A percentile compares a stretch with the other conserved stretches of the same genome.
Evolutionary conservation across 2,113 vertebrate genomes (phyloP).

Genomic region (Odontophorus gujanensis): DNA sequence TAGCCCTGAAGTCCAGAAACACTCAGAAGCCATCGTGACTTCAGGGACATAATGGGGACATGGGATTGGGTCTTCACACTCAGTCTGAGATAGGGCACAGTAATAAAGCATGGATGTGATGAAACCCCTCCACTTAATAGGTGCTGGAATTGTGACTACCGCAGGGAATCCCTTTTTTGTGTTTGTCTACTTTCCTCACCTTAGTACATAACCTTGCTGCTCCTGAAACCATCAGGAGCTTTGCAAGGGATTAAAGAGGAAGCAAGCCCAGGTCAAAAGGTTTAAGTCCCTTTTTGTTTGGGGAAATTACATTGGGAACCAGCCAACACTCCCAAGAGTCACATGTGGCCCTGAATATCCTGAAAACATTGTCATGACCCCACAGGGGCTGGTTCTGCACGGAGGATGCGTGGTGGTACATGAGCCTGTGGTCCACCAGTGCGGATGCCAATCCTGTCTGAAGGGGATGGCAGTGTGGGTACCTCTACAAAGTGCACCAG

Average conservation of each 20-base stretch:
- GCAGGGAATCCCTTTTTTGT: neutral
- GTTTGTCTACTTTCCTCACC: constrained; percentile 10
- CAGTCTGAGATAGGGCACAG: neutral
- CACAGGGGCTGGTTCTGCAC: neutral
- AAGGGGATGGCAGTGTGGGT: neutral
- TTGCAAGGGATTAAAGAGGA: neutral
- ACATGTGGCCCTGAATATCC: neutral
- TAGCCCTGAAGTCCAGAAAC: neutral
- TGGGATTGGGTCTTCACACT: neutral
- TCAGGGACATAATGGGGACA: neutral
- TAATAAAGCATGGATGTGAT: neutral
- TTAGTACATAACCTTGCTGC: neutral
- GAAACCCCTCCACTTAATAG: neutral
- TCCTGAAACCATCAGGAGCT: neutral
- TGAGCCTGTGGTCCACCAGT: neutral
- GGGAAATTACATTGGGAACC: neutral
- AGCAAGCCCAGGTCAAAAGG: neutral
- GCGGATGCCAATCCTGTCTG: neutral
- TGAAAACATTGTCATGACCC: neutral
- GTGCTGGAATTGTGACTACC: neutral
- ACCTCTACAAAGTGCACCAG: neutral
- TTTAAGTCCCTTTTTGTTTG: neutral
- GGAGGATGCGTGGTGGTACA: neutral
- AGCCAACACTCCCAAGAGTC: neutral
- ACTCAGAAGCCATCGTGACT: neutral